Base-by-base conservation (phyloP, 2,888 invertebrate species). In the Trissolcus brochymenae region DNA sequence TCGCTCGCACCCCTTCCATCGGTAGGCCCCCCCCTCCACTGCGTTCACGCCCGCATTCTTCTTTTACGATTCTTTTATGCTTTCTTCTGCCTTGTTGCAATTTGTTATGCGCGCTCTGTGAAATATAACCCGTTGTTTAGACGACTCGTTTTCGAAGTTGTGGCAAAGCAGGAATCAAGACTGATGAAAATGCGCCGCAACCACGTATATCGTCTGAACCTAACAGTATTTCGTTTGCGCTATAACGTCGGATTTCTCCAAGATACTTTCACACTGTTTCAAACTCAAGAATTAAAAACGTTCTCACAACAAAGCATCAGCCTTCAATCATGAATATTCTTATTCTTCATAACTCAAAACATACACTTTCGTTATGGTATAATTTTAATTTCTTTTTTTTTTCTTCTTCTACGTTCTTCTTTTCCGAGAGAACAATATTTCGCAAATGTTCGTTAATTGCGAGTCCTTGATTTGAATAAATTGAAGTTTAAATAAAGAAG, bases 121-220 rank as follows among this genome's bases (percentile, higher is more conserved):
- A 66, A 75, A 78, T 78, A 71, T 67, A 75, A 78, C 71, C 70
- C 73, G 57, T 73, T 73, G 62, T 78, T 73, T 78, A 68, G 64
- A 77, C 59, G 73, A 70, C 73, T 72, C 73, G 66, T 55, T 64
- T 68, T 66, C 76, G 71, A 72, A 76, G 72, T 72, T 72, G 71
- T 21, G 76, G 72, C 57, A 62, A 76, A 76, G 54, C 76, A 65
- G 57, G 62, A 67, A 72, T 76, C 71, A 71, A 71, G 76, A 72
- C 71, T 68, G 75, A 68, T 68, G 67, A 76, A 72, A 72, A 72
- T 59, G 50, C 56, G 41, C 65, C 56, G 25, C 67, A 76, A 57
- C 60, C 56, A 57, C 57, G 46, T 53, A 64, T 68, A 68, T 68
- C 74, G 62, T 74, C 62, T 75, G 59, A 60, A 68, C 43, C 49